Base-by-base conservation (phyloP, 2,888 invertebrate species). In the Electrophaes corylata region DNA sequence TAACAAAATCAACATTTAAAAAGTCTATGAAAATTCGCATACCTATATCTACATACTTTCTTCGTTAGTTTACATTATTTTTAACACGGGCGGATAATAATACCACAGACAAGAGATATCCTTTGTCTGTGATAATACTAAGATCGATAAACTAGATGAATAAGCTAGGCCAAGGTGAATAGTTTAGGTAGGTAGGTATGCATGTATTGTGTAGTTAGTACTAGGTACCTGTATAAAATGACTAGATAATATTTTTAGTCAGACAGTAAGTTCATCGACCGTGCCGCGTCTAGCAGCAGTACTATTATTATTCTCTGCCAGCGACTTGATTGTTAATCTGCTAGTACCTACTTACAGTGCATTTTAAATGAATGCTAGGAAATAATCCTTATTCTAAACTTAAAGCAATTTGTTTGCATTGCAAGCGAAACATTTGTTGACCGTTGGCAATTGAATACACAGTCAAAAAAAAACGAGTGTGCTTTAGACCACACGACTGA, bases 271-370 rank as follows among this genome's bases (percentile, higher is more conserved):
- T 41, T 71, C 70, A 37, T 45, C 46, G 67, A 62, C 67, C 71
- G 29, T 49, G 50, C 41, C 54, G 45, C 62, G 53, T 60, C 39
- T 11, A 12, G 14, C 45, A 10, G 11, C 6, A 19, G 26, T 8
- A 35, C 16, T 40, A 37, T 4, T 46, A 46, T 45, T 47, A 41
- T 44, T 26, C 37, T 12, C 20, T 29, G 26, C 18, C 19, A 40
- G 31, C 59, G 59, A 68, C 56, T 74, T 59, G 71, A 75, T 76
- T 66, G 72, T 71, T 75, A 72, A 76, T 76, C 72, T 64, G 39
- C 11, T 39, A 39, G 19, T 5, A n/a, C n/a, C n/a, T n/a, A n/a
- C n/a, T n/a, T n/a, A n/a, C 70, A 63, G 61, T 61, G 60, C 55
- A 57, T 54, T 45, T 61, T 40, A 60, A 50, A 51, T 48, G 20